Evolutionary conservation across 1,140 invertebrate species (phyloP).

Genomic region (Eurytemora carolleeae): DNA sequence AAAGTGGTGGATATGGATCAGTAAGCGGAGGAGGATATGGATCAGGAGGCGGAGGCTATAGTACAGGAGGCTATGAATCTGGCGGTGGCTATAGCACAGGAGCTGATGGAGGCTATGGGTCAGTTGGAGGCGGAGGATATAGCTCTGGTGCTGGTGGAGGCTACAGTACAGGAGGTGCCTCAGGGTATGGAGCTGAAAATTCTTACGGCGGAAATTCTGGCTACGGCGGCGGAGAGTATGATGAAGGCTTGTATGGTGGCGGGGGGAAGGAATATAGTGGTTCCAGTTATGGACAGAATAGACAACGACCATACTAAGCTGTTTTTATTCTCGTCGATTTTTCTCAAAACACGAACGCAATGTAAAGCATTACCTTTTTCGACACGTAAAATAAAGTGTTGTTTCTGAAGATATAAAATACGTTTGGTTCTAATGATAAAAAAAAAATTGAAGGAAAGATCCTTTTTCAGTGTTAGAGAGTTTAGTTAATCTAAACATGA

Average conservation of each 20-base stretch:
- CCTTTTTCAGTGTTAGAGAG: too few relatives aligned
- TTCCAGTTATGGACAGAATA: background rate
- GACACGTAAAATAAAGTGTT: too few relatives aligned
- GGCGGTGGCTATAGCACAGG: background rate
- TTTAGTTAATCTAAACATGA: too few relatives aligned
- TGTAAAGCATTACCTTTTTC: too few relatives aligned
- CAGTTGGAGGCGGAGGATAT: constrained; percentile 4
- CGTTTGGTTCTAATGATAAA: too few relatives aligned
- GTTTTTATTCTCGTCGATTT: too few relatives aligned
- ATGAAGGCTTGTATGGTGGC: constrained; percentile 2
- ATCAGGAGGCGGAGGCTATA: background rate
- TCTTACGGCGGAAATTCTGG: constrained; percentile 18
- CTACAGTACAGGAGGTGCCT: background rate
- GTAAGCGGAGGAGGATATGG: constrained; percentile 5
- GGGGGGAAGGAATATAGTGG: background rate
- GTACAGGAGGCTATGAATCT: constrained; percentile 15
- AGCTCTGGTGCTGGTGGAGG: constrained; percentile 1
- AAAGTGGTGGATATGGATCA: background rate
- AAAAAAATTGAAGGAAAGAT: too few relatives aligned
- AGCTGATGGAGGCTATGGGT: constrained; percentile 2
- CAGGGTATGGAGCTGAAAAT: constrained; percentile 10
- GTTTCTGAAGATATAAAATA: too few relatives aligned
- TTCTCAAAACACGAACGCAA: too few relatives aligned
- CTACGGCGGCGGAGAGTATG: constrained; percentile 15
- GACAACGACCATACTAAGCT: background rate